These are phyloP conservation scores for Phengaris arion DNA, from an alignment of 2,888 invertebrate genomes.

Conservation along the genomic window DNA sequence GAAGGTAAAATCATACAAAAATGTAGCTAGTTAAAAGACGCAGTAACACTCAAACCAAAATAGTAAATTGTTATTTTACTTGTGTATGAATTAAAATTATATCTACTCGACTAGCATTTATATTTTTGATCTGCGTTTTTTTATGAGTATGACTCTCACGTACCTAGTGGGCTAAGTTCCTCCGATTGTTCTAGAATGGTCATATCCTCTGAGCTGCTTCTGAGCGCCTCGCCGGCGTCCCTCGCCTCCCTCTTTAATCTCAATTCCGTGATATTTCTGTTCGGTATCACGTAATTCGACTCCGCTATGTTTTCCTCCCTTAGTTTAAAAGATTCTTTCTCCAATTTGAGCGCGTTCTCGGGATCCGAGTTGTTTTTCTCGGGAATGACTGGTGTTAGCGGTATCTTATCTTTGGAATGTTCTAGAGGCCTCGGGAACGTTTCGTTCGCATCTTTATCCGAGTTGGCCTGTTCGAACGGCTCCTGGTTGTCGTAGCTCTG, in stretches of 20 bases:
- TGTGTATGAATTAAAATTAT: background rate
- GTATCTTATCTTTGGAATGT: slow-evolving; percentile 55
- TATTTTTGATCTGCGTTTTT: background rate
- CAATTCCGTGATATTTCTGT: slow-evolving; percentile 35
- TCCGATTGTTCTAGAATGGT: slow-evolving; percentile 53
- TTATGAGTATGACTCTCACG: background rate
- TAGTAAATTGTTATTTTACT: background rate
- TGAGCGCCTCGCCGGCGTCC: slow-evolving; percentile 53
- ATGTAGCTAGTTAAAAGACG: background rate
- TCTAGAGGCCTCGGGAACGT: slow-evolving; percentile 52
- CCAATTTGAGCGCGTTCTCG: slow-evolving; percentile 46
- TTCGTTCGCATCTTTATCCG: slow-evolving; percentile 65
- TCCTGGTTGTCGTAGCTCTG: slow-evolving; percentile 69
- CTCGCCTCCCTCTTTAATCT: slow-evolving; percentile 44
- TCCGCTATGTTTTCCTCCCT: slow-evolving; percentile 60
- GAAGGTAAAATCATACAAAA: too few species aligned
- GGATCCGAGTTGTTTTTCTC: slow-evolving; percentile 56
- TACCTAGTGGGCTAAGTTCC: slow-evolving; percentile 49
- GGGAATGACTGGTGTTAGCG: slow-evolving; percentile 53
- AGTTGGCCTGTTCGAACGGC: slow-evolving; percentile 56
- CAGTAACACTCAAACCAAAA: background rate
- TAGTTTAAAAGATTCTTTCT: slow-evolving; percentile 53
- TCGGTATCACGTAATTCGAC: slow-evolving; percentile 47
- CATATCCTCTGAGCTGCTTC: slow-evolving; percentile 63
- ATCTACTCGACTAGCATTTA: background rate